These are phyloP conservation scores for Amblyjoppa proteus DNA, from an alignment of 2,888 invertebrate genomes.

Conservation along the genomic window DNA sequence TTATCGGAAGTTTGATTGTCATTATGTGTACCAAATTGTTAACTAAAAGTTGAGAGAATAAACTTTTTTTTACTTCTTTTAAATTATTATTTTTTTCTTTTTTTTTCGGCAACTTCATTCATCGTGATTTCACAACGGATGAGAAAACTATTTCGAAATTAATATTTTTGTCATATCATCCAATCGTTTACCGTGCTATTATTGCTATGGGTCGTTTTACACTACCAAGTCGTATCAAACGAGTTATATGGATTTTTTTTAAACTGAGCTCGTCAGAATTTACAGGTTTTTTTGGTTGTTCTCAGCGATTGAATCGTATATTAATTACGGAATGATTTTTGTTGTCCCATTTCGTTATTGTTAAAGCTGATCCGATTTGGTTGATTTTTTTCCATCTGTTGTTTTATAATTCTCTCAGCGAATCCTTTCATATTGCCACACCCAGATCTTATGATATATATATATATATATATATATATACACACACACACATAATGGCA, in stretches of 20 bases:
- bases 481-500: conserved; percentile 14
- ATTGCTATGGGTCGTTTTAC: conserved; percentile 23
- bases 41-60: conserved; percentile 55
- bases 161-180: conserved; percentile 11
- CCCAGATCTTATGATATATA: conserved; percentile 22
- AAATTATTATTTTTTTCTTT: conserved; percentile 25
- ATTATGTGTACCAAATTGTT: conserved; percentile 64
- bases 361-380: conserved; percentile 1
- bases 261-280: not conserved
- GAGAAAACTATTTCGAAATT: conserved; percentile 49
- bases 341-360: not conserved
- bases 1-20: conserved; percentile 60
- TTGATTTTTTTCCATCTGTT: conserved; percentile 20
- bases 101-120: conserved; percentile 1
- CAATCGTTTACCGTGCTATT: conserved; percentile 8
- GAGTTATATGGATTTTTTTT: conserved; percentile 5
- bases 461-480: conserved; percentile 9
- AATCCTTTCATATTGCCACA: conserved; percentile 36
- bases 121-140: conserved; percentile 19
- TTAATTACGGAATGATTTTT: not conserved
- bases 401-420: not conserved
- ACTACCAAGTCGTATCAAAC: conserved; percentile 4
- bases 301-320: not conserved
- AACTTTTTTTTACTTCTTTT: conserved; percentile 63
- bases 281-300: conserved; percentile 17